Evolutionary conservation across 2,888 invertebrate species (phyloP), one percentile per base, ranked within the genome.

Genomic region (Agapostemon virescens): DNA sequence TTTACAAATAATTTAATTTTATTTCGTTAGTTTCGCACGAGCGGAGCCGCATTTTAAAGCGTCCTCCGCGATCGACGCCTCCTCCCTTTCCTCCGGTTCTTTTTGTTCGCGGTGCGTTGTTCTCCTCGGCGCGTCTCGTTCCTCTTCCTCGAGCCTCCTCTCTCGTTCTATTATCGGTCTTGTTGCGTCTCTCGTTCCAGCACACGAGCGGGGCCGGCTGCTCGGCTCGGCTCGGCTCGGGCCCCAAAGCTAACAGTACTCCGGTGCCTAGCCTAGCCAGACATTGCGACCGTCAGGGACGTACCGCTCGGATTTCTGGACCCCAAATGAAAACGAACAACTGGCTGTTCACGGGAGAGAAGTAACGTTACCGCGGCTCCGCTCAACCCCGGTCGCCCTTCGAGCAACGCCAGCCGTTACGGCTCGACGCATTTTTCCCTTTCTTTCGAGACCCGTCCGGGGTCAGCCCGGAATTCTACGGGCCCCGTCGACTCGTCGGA

Each of bases 251-350:
- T 87, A 87, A 87, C 87, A 88, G 87, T 87, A 87, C 87, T 88
- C 80, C 61, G 33, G 69, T 80, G 82, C 82, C 82, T 87, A 87
- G 85, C 71, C 86, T 82, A 84, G 86, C 84, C 86, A 77, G 86
- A 87, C 84, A 76, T 88, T 88, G 83, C 86, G 87, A 87, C 84
- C 76, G 78, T 85, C 87, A 87, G 85, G 87, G 84, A 85, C 83
- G 87, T 84, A 85, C 68, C 82, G 84, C 82, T 80, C 77, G 82
- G 85, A 85, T 85, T 87, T 81, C 82, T 69, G 86, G 69, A 81
- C 82, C 61, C 84, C 82, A 80, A 66, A 81, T n/a, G 77, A 80
- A 80, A 80, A 80, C 79, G 79, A 80, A 74, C 55, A 9, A 64
- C 58, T 36, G 64, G 63, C 74, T 49, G 30, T 69, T n/a, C 26